Evolutionary conservation across 2,797 vertebrate genomes (phyloP).

Genomic region (Hozukius guyotensis): DNA sequence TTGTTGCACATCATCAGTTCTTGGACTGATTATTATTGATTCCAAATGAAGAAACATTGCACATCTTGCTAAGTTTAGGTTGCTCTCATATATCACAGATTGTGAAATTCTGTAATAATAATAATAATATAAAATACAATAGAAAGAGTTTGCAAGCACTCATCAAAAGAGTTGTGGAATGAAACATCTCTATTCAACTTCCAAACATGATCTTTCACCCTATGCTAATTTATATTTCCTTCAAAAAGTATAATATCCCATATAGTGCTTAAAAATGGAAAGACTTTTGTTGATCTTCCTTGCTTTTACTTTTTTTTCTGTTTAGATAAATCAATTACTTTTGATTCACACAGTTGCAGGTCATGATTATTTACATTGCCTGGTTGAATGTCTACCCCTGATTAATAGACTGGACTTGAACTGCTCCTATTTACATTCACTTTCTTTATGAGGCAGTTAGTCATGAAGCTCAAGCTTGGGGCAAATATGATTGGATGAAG

Average conservation of each 20-base stretch:
- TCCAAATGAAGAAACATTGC: not conserved
- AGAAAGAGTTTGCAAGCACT: not conserved
- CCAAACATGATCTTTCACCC: too few species aligned
- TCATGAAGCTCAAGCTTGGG: slow-evolving; percentile 31
- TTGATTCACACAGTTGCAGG: not conserved
- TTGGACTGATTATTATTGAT: not conserved
- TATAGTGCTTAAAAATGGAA: too few species aligned
- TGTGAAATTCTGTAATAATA: too few species aligned
- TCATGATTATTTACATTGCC: slow-evolving; percentile 27
- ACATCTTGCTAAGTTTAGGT: too few species aligned
- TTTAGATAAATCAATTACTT: not conserved
- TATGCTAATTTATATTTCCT: too few species aligned
- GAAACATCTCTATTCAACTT: too few species aligned
- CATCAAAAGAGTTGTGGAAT: not conserved
- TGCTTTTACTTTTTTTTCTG: not conserved
- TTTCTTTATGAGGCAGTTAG: slow-evolving; percentile 57
- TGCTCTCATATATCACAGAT: too few species aligned
- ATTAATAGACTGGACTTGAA: slow-evolving; percentile 45
- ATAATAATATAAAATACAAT: not conserved
- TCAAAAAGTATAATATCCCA: too few species aligned
- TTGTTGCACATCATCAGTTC: not conserved
- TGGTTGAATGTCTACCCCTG: slow-evolving; percentile 20
- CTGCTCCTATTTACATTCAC: slow-evolving; percentile 38
- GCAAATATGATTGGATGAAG: slow-evolving; percentile 52
- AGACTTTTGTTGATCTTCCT: too few species aligned